These are phyloP conservation scores for Lasioglossum zephyrum DNA, from an alignment of 2,888 invertebrate genomes.

Conservation along the genomic window DNA sequence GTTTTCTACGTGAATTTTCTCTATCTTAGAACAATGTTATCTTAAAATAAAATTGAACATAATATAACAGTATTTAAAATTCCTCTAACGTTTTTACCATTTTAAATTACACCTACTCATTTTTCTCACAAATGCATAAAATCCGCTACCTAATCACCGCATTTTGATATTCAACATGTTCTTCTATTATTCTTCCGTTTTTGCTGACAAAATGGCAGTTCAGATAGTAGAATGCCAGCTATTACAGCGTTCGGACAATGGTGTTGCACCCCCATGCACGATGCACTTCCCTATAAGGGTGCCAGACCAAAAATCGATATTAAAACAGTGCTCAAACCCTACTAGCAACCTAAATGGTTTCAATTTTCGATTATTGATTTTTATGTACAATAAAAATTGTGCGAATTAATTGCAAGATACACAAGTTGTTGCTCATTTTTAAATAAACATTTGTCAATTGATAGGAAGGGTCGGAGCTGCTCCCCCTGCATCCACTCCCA, in stretches of 20 bases:
- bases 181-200: not conserved
- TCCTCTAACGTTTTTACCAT: no score
- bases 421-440: no score
- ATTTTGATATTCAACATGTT: not conserved
- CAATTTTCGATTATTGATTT: not conserved
- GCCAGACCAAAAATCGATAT: not conserved
- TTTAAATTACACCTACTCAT: no score
- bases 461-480: no score
- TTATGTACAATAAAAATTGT: not conserved
- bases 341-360: not conserved
- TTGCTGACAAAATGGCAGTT: not conserved
- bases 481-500: no score
- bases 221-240: not conserved
- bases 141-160: no score
- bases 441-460: no score
- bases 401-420: not conserved
- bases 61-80: no score
- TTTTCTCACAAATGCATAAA: no score
- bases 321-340: not conserved
- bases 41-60: no score
- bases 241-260: not conserved
- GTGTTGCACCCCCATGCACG: not conserved
- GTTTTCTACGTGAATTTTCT: no score
- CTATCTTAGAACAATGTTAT: no score
- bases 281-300: not conserved